A percentile compares a stretch with the other conserved stretches of the same genome.
phyloP scores from a whole-genome alignment of 2,113 vertebrate genomes.

The Psittacula cyanocephala region DNA sequence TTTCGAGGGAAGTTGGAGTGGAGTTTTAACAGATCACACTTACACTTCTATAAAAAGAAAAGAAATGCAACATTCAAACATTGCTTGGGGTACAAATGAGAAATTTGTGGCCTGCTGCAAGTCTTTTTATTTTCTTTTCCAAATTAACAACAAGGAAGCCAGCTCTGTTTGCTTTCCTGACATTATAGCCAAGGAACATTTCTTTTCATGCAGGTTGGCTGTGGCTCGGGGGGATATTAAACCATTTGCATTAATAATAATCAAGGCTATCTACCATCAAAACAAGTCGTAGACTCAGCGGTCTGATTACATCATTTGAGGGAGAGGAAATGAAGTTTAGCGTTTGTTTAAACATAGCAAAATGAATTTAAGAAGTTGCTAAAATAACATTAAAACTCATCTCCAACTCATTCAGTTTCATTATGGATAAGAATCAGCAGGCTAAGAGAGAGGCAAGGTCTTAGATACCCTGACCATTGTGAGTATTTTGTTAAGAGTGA shows the following conservation, averaged over 20 bases:
- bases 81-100: neutral
- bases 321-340: conserved; percentile 45
- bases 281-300: neutral
- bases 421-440: neutral
- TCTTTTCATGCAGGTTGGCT: neutral
- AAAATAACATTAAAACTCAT: neutral
- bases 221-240: conserved; percentile 1
- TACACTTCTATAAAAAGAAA: neutral
- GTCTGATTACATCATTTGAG: conserved; percentile 24
- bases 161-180: neutral
- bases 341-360: neutral
- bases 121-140: neutral
- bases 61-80: neutral
- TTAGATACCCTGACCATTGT: neutral
- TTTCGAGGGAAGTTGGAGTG: neutral
- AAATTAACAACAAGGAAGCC: neutral
- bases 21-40: neutral
- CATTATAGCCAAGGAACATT: neutral
- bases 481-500: neutral
- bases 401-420: neutral
- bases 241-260: conserved; percentile 13
- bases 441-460: neutral
- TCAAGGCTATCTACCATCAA: conserved; percentile 26
- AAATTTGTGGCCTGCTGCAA: neutral
- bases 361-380: conserved; percentile 9